Conservation (phyloP, 2,113 vertebrate species). For the Todiramphus saurophagus region DNA sequence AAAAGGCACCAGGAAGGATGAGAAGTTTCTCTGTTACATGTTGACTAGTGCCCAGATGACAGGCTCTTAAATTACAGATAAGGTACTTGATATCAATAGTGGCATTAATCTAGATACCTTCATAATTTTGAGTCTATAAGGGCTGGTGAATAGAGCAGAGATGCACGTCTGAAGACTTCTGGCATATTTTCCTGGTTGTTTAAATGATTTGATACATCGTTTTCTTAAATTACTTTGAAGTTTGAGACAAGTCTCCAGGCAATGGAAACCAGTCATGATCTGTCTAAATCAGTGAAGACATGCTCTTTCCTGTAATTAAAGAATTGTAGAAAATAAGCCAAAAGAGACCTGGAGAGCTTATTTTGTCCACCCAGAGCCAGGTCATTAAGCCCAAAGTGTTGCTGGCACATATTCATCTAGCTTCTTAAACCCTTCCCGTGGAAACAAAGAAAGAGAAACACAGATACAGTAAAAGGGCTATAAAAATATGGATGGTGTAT, state of each 20-base stretch:
- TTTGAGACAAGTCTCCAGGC: background rate
- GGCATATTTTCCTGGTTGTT: background rate
- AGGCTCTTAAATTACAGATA: background rate
- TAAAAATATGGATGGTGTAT: background rate
- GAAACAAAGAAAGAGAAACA: constrained; percentile 1
- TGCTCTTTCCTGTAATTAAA: constrained; percentile 2
- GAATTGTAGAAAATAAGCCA: background rate
- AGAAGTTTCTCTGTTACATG: background rate
- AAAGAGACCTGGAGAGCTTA: background rate
- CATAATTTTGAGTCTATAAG: background rate
- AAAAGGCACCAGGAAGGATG: background rate
- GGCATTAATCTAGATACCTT: background rate
- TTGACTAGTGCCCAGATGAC: background rate
- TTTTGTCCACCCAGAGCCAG: background rate
- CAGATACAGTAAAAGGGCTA: background rate
- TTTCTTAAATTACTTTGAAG: constrained; percentile 2
- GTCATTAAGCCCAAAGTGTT: background rate
- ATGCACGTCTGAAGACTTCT: background rate
- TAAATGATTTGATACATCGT: background rate
- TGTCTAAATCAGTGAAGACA: background rate
- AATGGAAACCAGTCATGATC: background rate
- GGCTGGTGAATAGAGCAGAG: background rate
- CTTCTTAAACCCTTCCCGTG: background rate
- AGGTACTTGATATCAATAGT: background rate
- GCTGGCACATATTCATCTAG: background rate